Evolutionary conservation across 2,797 vertebrate genomes (phyloP).

Genomic region (Vultur gryphus): DNA sequence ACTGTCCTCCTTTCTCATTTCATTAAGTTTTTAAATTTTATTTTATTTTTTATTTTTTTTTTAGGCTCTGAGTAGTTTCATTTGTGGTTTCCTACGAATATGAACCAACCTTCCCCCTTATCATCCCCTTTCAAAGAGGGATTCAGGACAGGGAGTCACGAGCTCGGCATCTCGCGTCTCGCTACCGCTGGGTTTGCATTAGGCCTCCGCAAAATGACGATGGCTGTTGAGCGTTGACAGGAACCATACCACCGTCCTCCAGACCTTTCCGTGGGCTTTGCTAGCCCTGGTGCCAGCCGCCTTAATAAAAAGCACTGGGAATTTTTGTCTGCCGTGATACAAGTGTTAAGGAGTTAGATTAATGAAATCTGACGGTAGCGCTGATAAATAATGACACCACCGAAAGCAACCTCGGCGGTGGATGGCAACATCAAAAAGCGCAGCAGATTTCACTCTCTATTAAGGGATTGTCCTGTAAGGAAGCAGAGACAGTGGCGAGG

Average conservation of each 20-base stretch:
- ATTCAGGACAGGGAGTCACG: background rate
- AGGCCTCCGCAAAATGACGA: background rate
- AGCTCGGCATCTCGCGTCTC: background rate
- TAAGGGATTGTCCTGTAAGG: background rate
- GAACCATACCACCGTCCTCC: background rate
- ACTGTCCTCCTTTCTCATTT: background rate
- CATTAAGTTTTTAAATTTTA: accelerated
- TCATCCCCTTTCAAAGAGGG: background rate
- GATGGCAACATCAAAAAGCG: constrained; percentile 25
- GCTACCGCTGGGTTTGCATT: constrained; percentile 10
- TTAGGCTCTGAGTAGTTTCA: background rate
- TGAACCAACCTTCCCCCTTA: background rate
- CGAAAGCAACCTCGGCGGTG: constrained; percentile 4
- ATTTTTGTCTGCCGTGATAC: background rate
- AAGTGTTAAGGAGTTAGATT: constrained; percentile 38
- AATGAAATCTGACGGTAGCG: constrained; percentile 57
- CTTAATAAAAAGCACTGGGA: background rate
- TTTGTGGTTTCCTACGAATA: background rate
- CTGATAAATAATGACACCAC: constrained; percentile 63
- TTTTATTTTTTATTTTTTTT: background rate
- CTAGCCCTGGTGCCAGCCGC: background rate
- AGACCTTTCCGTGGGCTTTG: background rate
- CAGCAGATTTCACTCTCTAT: constrained; percentile 19
- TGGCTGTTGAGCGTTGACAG: constrained; percentile 21
- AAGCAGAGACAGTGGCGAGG: background rate